Evolutionary conservation across 2,888 invertebrate species (phyloP).

Genomic region (Tachina grossa): DNA sequence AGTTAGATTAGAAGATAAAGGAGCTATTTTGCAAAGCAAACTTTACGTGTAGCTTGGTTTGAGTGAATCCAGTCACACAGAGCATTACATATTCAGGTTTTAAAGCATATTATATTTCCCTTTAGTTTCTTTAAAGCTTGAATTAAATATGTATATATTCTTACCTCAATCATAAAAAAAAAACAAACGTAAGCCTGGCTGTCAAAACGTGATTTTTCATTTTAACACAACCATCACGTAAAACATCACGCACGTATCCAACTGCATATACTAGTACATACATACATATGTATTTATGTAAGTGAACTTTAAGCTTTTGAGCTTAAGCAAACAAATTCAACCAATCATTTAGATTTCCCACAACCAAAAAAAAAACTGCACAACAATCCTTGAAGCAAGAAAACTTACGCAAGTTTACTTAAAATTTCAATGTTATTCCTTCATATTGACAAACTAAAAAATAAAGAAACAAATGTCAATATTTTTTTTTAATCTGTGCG

Average conservation of each 20-base stretch:
- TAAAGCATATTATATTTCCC: no score
- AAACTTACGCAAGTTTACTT: neutral
- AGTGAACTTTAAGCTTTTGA: conserved; percentile 12
- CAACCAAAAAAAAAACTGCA: neutral
- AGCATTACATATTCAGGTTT: no score
- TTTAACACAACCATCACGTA: conserved; percentile 43
- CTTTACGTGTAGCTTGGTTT: no score
- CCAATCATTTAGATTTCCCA: neutral
- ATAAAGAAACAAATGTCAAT: conserved; percentile 13
- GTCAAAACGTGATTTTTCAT: conserved; percentile 64
- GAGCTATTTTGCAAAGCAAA: no score
- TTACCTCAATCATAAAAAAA: no score
- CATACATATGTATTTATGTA: neutral
- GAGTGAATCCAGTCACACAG: no score
- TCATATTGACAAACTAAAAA: neutral
- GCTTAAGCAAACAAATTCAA: neutral
- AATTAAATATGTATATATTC: no score
- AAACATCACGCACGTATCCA: neutral
- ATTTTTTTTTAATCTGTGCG: neutral
- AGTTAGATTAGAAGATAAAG: no score
- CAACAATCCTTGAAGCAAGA: conserved; percentile 1
- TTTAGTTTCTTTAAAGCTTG: no score
- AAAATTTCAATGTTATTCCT: no score
- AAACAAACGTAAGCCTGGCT: conserved; percentile 42
- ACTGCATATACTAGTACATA: neutral